phyloP scores from a whole-genome alignment of 2,797 vertebrate species.

The Poecilia gillii region DNA sequence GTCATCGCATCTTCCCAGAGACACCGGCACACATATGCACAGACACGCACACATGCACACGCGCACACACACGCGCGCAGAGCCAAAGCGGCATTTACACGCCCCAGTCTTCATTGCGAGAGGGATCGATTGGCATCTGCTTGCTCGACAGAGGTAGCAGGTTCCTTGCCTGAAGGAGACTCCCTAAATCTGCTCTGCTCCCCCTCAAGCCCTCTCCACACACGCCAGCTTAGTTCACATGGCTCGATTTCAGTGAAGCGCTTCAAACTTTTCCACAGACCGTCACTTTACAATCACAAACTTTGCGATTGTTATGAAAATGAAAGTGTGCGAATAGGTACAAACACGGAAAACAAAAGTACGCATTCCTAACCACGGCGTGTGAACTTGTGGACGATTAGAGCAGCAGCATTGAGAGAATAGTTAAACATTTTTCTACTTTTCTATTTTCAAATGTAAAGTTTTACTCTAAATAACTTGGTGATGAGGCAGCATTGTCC shows the following conservation, averaged over 20 bases:
- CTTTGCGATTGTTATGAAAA: background rate
- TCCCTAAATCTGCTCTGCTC: conserved; percentile 8
- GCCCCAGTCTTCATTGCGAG: conserved; percentile 35
- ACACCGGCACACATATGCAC: conserved; percentile 16
- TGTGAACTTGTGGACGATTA: background rate
- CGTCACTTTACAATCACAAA: background rate
- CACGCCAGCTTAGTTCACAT: background rate
- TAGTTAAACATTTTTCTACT: background rate
- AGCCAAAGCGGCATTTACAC: conserved; percentile 18
- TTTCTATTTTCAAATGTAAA: background rate
- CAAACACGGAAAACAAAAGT: background rate
- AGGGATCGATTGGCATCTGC: conserved; percentile 48
- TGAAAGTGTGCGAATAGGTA: background rate
- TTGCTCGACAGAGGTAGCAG: conserved; percentile 10
- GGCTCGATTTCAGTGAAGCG: conserved; percentile 1
- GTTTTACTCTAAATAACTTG: background rate
- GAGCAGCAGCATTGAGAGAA: background rate
- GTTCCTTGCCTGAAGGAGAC: conserved; percentile 41
- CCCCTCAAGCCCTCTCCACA: conserved; percentile 1
- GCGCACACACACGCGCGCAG: background rate
- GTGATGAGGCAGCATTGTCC: conserved; percentile 63
- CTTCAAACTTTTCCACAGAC: background rate
- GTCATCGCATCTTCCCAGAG: conserved; percentile 62
- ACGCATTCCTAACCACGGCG: background rate
- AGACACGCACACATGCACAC: background rate